phyloP scores from a whole-genome alignment of 2,888 invertebrate genomes.

The Sinohyriopsis cumingii region DNA sequence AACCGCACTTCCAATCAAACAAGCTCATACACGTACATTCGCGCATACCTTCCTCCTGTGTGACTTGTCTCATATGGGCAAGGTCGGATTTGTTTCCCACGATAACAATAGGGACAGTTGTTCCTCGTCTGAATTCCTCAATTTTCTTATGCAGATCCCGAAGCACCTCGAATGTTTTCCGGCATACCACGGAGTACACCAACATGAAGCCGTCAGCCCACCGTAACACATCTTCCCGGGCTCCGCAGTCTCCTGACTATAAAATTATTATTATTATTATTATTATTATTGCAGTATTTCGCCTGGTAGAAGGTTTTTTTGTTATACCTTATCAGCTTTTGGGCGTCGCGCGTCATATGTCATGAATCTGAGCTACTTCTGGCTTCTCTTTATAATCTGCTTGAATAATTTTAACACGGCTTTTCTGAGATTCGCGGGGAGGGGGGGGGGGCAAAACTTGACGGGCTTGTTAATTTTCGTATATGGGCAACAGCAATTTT shows the following conservation, averaged over 20 bases:
- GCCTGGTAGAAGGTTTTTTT: no score
- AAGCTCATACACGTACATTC: not conserved
- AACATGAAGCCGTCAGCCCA: constrained; percentile 68
- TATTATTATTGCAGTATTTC: no score
- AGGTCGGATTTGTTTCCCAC: constrained; percentile 67
- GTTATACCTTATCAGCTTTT: no score
- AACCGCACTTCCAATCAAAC: no score
- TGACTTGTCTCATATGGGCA: constrained; percentile 63
- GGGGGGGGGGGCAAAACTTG: no score
- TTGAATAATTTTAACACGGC: no score
- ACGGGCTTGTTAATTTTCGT: no score
- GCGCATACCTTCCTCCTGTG: constrained; percentile 59
- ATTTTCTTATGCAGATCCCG: constrained; percentile 54
- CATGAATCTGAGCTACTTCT: no score
- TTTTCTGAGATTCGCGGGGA: no score
- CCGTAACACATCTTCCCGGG: constrained; percentile 60
- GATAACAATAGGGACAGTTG: constrained; percentile 57
- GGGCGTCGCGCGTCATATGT: no score
- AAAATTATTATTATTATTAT: constrained; percentile 12
- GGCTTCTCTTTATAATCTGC: no score
- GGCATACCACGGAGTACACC: constrained; percentile 62
- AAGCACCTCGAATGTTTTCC: constrained; percentile 58
- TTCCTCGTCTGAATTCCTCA: constrained; percentile 58
- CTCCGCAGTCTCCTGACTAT: constrained; percentile 62
- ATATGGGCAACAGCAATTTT: no score